These are phyloP conservation scores for Tympanoctomys barrerae DNA, from an alignment of 2,797 vertebrate species.

Conservation along the genomic window DNA sequence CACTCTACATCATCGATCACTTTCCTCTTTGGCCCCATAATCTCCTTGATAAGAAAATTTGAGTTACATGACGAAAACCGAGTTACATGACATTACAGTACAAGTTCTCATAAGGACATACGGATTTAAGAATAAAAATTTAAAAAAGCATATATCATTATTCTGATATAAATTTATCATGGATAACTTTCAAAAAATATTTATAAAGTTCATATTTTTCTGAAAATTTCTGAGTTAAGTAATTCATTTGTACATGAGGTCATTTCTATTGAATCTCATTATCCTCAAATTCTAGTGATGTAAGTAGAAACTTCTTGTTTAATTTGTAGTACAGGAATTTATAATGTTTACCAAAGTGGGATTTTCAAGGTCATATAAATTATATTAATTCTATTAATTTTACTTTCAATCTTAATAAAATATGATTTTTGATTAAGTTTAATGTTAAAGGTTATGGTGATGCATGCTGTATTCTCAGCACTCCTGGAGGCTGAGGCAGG, in stretches of 20 bases:
- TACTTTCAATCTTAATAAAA: conserved; percentile 51
- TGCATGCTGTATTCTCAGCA: neutral
- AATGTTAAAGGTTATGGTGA: neutral
- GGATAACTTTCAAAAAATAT: conserved; percentile 22
- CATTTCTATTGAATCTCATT: conserved; percentile 35
- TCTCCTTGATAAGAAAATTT: no score
- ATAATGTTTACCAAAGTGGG: neutral
- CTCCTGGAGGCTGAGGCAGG: neutral
- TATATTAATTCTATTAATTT: conserved; percentile 43
- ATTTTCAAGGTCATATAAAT: conserved; percentile 45
- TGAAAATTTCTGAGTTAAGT: conserved; percentile 43
- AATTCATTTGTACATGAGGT: conserved; percentile 1
- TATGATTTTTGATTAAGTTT: conserved; percentile 40
- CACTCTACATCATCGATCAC: no score
- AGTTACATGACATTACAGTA: no score
- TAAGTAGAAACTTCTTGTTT: conserved; percentile 37
- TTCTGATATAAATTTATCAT: conserved; percentile 23
- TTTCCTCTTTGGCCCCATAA: no score
- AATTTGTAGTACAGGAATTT: conserved; percentile 53
- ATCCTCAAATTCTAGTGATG: neutral
- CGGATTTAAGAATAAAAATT: neutral
- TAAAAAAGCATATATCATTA: neutral
- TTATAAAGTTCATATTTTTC: conserved; percentile 24
- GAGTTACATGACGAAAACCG: no score
- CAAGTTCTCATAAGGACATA: no score